Evolutionary conservation across 2,113 vertebrate species (phyloP), one percentile per base, ranked within the genome.

Genomic region (Corynorhinus townsendii): DNA sequence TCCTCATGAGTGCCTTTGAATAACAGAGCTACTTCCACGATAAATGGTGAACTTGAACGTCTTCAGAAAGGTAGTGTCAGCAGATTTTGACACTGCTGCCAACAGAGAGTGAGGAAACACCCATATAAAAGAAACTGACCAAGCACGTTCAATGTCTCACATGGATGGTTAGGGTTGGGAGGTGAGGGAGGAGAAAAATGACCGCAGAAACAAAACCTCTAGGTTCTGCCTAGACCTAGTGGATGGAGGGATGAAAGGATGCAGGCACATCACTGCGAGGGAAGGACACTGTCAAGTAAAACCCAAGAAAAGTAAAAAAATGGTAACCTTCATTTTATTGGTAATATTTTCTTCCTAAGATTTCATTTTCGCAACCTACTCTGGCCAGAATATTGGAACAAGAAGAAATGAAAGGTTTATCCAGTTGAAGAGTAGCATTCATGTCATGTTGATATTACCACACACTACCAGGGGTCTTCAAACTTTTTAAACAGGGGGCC

Each of bases 1-100:
- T 68, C 54, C 22, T 54, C 7, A 0, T 3, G 4, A 26, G 10
- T 3, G 1, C 17, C 66, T 0, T 0, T 20, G 47, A 86, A 16
- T 16, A 14, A 35, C 4, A 20, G 24, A 7, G 68, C 14, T 10
- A 28, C 2, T 4, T 28, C 17, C 8, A 3, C 6, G 28, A 45
- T 20, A 59, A 35, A 38, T 2, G 3, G 35, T 1, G 14, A n/a
- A 28, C 10, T 35, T 2, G 2, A 19, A 49, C 40, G 19, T 69
- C 30, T 89, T 90, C 15, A 19, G 81, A 52, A 68, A 90, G 33
- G 19, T 9, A n/a, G 30, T 6, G 4, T 33, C 79, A 73, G 72
- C 54, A 19, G 56, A 43, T 85, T 30, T 84, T 7, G 5, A 62
- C 43, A 28, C 35, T 20, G 1, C 15, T 10, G 72, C 28, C 47